Conservation (phyloP, 1,140 invertebrate genomes). For the Drosophila gunungcola region DNA sequence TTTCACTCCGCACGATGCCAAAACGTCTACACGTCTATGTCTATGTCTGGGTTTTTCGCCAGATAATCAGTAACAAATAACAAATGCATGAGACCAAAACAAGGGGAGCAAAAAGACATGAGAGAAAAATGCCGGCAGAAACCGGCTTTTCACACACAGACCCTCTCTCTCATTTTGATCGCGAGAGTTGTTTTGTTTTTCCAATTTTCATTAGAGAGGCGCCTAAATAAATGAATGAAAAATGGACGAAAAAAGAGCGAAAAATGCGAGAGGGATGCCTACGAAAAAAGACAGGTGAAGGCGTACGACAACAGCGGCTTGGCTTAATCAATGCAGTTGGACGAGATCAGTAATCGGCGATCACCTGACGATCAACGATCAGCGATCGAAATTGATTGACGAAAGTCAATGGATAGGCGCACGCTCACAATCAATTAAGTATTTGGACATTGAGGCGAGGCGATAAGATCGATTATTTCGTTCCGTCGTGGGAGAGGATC, state of each 20-base stretch:
- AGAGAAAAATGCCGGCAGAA: constrained; percentile 72
- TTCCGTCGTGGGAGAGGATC: constrained; percentile 24
- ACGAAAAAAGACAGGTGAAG: constrained; percentile 63
- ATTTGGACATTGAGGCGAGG: constrained; percentile 55
- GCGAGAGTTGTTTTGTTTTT: constrained; percentile 38
- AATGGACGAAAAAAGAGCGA: constrained; percentile 7
- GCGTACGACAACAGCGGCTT: constrained; percentile 40
- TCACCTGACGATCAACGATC: constrained; percentile 38
- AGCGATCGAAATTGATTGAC: constrained; percentile 64
- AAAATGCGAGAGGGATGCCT: constrained; percentile 61
- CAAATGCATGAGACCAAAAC: constrained; percentile 30
- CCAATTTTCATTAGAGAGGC: constrained; percentile 51
- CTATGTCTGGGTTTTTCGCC: constrained; percentile 43
- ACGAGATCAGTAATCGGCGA: constrained; percentile 66
- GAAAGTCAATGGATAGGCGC: constrained; percentile 72
- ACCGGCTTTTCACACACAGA: constrained; percentile 51
- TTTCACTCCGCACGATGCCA: constrained; percentile 61
- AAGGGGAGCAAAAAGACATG: constrained; percentile 49
- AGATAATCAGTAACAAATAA: constrained; percentile 60
- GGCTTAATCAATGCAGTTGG: constrained; percentile 59
- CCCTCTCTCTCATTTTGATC: constrained; percentile 27
- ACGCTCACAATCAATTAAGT: constrained; percentile 77
- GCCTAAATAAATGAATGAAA: constrained; percentile 51
- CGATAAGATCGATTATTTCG: constrained; percentile 39
- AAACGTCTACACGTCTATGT: constrained; percentile 64